Conservation (phyloP, 2,888 invertebrate genomes). For the Apoderus coryli region DNA sequence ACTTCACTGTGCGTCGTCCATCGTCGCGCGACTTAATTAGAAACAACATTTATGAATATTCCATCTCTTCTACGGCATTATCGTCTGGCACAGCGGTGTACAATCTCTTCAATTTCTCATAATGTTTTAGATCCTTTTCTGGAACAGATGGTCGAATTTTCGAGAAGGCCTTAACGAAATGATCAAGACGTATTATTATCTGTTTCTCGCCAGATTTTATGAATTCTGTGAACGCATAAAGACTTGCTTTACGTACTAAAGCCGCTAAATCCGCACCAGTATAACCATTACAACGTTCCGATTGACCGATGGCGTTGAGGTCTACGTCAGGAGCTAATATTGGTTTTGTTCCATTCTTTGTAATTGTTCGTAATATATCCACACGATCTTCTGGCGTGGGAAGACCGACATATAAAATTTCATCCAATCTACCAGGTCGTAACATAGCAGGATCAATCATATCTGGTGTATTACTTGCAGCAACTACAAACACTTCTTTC, state of each 20-base stretch:
- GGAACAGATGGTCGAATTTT: conserved; percentile 82
- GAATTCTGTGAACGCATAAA: conserved; percentile 63
- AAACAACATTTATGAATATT: conserved; percentile 23
- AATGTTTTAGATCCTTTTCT: conserved; percentile 60
- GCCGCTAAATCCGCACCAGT: conserved; percentile 92
- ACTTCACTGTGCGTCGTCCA: no score
- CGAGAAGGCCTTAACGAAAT: conserved; percentile 62
- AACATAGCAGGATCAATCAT: conserved; percentile 93
- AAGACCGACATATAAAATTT: conserved; percentile 79
- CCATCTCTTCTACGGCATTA: conserved; percentile 40
- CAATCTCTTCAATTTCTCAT: conserved; percentile 55
- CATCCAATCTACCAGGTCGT: conserved; percentile 76
- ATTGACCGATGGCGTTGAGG: conserved; percentile 51
- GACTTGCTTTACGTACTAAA: conserved; percentile 75
- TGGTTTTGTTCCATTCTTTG: conserved; percentile 77
- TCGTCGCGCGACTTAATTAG: no score
- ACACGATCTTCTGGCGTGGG: conserved; percentile 64
- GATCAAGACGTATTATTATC: conserved; percentile 47
- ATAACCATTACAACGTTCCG: conserved; percentile 57
- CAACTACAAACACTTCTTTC: conserved; percentile 86
- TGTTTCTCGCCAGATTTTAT: conserved; percentile 40
- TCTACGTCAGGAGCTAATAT: conserved; percentile 60
- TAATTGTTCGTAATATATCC: conserved; percentile 79
- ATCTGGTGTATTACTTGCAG: conserved; percentile 93
- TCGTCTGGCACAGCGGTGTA: conserved; percentile 43